phyloP scores from a whole-genome alignment of 2,113 vertebrate species.

The Diphyllodes magnificus region DNA sequence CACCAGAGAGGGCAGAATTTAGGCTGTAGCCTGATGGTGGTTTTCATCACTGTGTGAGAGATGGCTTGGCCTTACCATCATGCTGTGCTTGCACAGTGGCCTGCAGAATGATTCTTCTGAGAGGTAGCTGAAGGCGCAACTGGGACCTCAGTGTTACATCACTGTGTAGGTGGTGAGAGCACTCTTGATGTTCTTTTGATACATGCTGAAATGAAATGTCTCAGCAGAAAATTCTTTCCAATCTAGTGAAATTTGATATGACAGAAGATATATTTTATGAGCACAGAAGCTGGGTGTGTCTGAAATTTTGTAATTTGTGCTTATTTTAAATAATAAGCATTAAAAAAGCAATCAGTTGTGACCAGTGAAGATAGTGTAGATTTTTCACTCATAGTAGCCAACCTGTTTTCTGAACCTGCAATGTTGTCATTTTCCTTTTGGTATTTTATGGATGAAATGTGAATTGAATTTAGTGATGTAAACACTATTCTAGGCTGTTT shows the following conservation, averaged over 20 bases:
- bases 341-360: constrained; percentile 39
- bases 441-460: constrained; percentile 66
- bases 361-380: constrained; percentile 23
- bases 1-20: background rate
- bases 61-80: background rate
- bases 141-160: background rate
- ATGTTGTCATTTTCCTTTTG: constrained; percentile 59
- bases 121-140: background rate
- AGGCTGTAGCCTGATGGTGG: background rate
- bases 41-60: background rate
- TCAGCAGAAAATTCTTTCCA: constrained; percentile 1
- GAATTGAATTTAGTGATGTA: constrained; percentile 66
- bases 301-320: constrained; percentile 60
- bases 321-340: constrained; percentile 35
- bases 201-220: background rate
- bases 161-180: background rate
- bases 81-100: background rate
- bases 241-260: constrained; percentile 3
- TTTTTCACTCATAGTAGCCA: constrained; percentile 53
- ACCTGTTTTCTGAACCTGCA: constrained; percentile 51
- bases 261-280: constrained; percentile 61
- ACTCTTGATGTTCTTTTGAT: background rate
- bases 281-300: constrained; percentile 29
- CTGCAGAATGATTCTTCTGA: background rate
- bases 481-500: constrained; percentile 61